Conservation (phyloP, 2,797 vertebrate genomes). For the Lepus oiostolus region DNA sequence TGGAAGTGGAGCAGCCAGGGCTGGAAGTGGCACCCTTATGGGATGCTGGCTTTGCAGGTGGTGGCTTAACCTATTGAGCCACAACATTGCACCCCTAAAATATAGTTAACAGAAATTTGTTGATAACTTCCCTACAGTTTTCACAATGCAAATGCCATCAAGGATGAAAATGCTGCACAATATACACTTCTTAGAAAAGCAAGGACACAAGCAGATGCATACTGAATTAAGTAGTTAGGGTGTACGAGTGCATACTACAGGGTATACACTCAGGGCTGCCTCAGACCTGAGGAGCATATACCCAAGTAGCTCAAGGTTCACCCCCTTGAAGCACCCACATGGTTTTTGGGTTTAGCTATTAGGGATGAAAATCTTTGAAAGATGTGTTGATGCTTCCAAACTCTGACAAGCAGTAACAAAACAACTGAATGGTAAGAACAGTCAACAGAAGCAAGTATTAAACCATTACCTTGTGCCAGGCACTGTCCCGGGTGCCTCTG, state of each 20-base stretch:
- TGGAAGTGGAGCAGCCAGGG: no score
- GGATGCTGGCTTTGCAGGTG: no score
- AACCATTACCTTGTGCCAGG: neutral
- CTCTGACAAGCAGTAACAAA: constrained; percentile 12
- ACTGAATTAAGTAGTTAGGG: neutral
- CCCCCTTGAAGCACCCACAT: neutral
- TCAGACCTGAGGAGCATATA: neutral
- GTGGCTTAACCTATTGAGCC: no score
- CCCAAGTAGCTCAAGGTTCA: neutral
- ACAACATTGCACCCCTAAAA: no score
- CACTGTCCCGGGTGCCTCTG: neutral
- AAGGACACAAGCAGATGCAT: neutral
- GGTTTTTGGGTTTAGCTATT: neutral
- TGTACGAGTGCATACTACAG: neutral
- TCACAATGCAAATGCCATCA: neutral
- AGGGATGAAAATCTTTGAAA: constrained; percentile 20
- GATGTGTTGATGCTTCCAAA: neutral
- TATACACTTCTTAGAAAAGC: neutral
- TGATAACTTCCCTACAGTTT: neutral
- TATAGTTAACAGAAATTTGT: neutral
- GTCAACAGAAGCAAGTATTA: neutral
- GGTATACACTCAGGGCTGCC: no score
- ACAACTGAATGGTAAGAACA: neutral
- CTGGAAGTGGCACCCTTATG: no score
- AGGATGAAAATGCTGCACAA: neutral